Percentiles rank a stretch among this genome's conserved stretches.
Evolutionary conservation across 64 coral and sea anemone genomes (phyloP).

Genomic region (Stylophora pistillata): DNA sequence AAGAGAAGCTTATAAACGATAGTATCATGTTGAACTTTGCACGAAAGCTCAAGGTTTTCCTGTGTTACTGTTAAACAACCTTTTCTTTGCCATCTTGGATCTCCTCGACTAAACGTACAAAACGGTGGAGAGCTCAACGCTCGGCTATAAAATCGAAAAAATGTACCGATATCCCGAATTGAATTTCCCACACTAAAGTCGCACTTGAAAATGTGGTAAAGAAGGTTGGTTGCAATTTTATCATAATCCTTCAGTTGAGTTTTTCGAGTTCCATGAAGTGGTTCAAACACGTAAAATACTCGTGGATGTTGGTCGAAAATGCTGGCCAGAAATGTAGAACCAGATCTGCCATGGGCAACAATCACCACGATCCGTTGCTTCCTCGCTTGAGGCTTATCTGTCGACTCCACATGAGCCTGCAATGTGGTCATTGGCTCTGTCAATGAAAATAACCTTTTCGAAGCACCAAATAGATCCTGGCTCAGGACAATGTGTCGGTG

Average conservation of each 20-base stretch:
- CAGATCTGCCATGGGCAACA: slow-evolving; percentile 58
- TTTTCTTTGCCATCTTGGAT: not conserved
- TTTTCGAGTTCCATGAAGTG: not conserved
- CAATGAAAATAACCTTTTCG: not conserved
- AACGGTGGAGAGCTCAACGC: slow-evolving; percentile 27
- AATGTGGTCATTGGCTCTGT: not conserved
- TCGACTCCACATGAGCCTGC: not conserved
- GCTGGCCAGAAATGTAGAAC: slow-evolving; percentile 43
- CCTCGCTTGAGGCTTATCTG: not conserved
- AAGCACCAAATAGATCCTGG: not conserved
- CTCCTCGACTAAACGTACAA: not conserved
- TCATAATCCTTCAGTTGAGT: not conserved
- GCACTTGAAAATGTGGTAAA: not conserved
- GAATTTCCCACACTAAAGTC: slow-evolving; percentile 12
- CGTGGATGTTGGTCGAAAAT: slow-evolving; percentile 51
- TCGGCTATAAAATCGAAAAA: slow-evolving; percentile 16
- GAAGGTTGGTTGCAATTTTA: not conserved
- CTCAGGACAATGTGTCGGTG: not conserved
- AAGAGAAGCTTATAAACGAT: slow-evolving; percentile 33
- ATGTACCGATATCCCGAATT: not conserved
- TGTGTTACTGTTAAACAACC: not conserved
- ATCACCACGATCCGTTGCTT: slow-evolving; percentile 17
- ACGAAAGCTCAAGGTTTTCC: slow-evolving; percentile 10
- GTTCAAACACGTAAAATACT: slow-evolving; percentile 59
- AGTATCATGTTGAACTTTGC: not conserved